Evolutionary conservation across 2,888 invertebrate genomes (phyloP).

Genomic region (Argyresthia albistria): DNA sequence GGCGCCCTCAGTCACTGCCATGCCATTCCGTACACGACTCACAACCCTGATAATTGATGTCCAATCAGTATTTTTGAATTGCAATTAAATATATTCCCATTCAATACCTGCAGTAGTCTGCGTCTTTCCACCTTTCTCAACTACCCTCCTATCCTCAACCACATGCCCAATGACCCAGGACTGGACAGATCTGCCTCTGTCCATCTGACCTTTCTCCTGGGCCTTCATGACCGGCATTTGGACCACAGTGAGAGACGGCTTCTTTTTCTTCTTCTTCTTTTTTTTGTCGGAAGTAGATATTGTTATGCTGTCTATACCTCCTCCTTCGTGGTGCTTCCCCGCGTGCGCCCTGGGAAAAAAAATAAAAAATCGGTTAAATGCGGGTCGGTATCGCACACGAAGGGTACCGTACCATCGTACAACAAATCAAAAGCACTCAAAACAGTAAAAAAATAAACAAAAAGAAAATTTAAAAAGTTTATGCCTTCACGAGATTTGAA

Average conservation of each 20-base stretch:
- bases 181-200: constrained; percentile 19
- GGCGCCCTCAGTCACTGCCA: no score
- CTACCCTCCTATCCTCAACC: constrained; percentile 5
- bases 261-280: constrained; percentile 48
- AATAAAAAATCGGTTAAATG: not conserved
- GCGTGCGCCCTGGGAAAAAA: not conserved
- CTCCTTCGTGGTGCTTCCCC: constrained; percentile 32
- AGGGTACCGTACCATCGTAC: no score
- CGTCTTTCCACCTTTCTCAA: constrained; percentile 5
- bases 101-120: not conserved
- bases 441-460: no score
- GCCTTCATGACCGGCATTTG: constrained; percentile 36
- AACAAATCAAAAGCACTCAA: no score
- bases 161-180: constrained; percentile 48
- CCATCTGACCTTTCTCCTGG: constrained; percentile 43
- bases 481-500: no score
- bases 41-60: no score
- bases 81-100: no score
- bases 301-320: constrained; percentile 42
- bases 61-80: no score
- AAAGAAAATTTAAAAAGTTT: no score
- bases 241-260: constrained; percentile 47
- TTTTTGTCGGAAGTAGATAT: constrained; percentile 45
- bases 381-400: no score
- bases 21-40: no score